Evolutionary conservation across 2,888 invertebrate genomes (phyloP), one percentile per base, ranked within the genome.

Genomic region (Leptinotarsa peninsularis): DNA sequence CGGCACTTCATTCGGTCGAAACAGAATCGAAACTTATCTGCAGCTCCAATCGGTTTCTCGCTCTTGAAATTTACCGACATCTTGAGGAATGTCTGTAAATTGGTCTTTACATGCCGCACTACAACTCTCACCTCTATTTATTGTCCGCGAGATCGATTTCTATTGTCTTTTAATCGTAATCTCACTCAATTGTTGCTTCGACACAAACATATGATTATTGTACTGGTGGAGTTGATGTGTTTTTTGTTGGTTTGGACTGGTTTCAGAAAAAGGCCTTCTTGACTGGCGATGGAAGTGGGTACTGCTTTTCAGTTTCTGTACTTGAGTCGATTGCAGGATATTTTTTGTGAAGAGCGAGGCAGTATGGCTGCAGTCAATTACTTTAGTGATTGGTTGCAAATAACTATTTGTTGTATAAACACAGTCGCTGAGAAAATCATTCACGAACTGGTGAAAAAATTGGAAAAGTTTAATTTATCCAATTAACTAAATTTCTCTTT

Each of bases 71-170:
- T 84, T 85, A 85, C 86, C 85, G 86, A 84, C 86, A 86, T 86
- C 76, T 79, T 69, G 63, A 67, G 73, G 79, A 79, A 87, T 87
- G 87, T 85, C 84, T 86, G 86, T 87, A 86, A 86, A 87, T 86
- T 86, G 87, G 86, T 86, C 82, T 85, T 85, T 85, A 86, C 86
- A 86, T 84, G 86, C 86, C 86, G 78, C 76, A 72, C 76, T 79
- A 82, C 83, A 82, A 82, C 83, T 79, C 75, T 79, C 81, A 80
- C 80, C 78, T 78, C 80, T 82, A 83, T 83, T 83, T 83, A 81
- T 81, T 79, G 80, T 79, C 77, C 72, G 67, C 75, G 67, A 78
- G 81, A 79, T 81, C 81, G 81, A 82, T 82, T 82, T 77, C 80
- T 80, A 82, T 82, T 82, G 81, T 81, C 77, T 73, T 72, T 74